These are phyloP conservation scores for Boloria selene DNA, from an alignment of 2,888 invertebrate species.

Conservation along the genomic window DNA sequence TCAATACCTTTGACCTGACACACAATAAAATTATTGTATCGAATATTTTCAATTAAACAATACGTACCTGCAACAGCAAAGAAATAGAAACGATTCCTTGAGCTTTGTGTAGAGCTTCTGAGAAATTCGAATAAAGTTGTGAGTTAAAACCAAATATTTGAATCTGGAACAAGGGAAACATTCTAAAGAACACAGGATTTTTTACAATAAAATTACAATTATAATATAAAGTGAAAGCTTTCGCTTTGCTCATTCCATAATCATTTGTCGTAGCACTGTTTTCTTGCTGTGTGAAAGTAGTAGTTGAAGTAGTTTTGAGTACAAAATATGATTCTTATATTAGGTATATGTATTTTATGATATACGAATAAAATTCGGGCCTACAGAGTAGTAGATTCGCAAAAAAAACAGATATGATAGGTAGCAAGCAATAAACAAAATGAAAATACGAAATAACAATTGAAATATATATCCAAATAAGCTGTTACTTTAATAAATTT, in stretches of 20 bases:
- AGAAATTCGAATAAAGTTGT: conserved; percentile 97
- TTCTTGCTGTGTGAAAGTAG: too few relatives aligned
- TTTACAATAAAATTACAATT: background rate
- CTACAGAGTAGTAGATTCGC: too few relatives aligned
- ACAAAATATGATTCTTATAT: background rate
- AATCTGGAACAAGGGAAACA: conserved; percentile 87
- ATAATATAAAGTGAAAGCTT: too few relatives aligned
- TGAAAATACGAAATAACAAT: background rate
- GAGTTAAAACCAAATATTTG: conserved; percentile 99
- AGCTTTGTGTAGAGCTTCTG: conserved; percentile 95
- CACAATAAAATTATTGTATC: conserved; percentile 11
- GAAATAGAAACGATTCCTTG: conserved; percentile 98
- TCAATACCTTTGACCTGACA: conserved; percentile 1
- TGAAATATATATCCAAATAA: background rate
- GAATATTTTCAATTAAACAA: conserved; percentile 12
- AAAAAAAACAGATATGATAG: background rate
- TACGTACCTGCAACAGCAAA: conserved; percentile 94
- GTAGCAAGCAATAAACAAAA: background rate
- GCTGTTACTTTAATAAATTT: conserved; percentile 16
- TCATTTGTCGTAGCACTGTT: too few relatives aligned
- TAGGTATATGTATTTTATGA: background rate
- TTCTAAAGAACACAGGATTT: background rate
- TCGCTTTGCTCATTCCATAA: too few relatives aligned
- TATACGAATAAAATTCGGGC: too few relatives aligned
- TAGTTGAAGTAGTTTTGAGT: too few relatives aligned